Percentiles rank a stretch among this genome's conserved stretches.
Conservation (phyloP, 2,113 vertebrate species). For the Gymnocephalus cernua region DNA sequence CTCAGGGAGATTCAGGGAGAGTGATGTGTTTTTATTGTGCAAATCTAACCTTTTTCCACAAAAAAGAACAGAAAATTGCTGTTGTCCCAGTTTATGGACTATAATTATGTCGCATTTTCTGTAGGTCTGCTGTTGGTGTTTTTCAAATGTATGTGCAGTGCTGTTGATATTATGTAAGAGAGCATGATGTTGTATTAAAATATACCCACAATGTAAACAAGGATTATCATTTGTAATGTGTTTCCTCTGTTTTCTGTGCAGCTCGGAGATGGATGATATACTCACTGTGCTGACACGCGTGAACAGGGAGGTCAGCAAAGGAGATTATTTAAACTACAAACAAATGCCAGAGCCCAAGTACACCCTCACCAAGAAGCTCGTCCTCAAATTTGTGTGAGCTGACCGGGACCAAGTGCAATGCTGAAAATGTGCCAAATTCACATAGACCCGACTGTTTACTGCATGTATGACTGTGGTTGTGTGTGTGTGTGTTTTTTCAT, state of each 20-base stretch:
- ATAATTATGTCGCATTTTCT: neutral
- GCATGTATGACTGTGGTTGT: neutral
- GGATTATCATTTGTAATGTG: neutral
- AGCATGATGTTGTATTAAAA: neutral
- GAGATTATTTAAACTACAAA: slow-evolving; percentile 45
- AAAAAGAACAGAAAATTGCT: neutral
- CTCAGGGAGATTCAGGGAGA: neutral
- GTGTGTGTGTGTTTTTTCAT: neutral
- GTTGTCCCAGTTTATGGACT: neutral
- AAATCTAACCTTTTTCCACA: neutral
- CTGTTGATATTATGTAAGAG: neutral
- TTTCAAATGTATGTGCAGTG: neutral
- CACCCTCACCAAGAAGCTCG: slow-evolving; percentile 88
- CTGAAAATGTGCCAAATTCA: neutral
- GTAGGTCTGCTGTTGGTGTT: neutral
- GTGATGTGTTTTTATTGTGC: neutral
- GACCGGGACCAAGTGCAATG: neutral
- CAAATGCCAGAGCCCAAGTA: slow-evolving; percentile 92
- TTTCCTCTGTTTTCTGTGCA: slow-evolving; percentile 45
- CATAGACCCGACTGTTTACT: neutral
- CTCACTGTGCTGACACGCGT: slow-evolving; percentile 88
- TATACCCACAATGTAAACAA: no score
- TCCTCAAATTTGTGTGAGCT: slow-evolving; percentile 73
- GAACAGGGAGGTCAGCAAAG: slow-evolving; percentile 87
- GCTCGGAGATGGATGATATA: slow-evolving; percentile 78